Percentiles rank a stretch among this genome's conserved stretches.
These are phyloP conservation scores for Tragelaphus oryx DNA, from an alignment of 2,797 vertebrate genomes.

Conservation along the genomic window DNA sequence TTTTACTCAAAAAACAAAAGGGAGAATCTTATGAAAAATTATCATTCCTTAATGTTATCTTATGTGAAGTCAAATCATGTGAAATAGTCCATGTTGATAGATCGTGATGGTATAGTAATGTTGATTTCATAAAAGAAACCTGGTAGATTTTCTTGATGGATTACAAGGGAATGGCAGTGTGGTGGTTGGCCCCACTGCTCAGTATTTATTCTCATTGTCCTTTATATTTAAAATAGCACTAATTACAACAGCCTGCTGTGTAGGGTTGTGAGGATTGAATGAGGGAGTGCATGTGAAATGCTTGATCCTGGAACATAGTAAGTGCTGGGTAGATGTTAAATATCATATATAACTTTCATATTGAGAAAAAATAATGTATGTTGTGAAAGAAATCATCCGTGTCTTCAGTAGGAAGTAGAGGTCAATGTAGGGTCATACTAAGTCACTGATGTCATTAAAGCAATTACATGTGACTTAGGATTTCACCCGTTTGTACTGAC, in stretches of 20 bases:
- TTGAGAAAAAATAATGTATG: background rate
- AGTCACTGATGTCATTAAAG: background rate
- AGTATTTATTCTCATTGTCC: background rate
- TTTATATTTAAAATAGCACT: background rate
- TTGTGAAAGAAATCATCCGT: background rate
- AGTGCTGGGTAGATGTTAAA: background rate
- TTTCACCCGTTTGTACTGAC: background rate
- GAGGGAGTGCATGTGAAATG: background rate
- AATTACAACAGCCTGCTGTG: background rate
- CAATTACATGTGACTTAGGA: constrained; percentile 18
- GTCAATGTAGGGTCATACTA: background rate
- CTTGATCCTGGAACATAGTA: background rate
- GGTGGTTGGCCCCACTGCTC: background rate
- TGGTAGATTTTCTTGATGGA: background rate
- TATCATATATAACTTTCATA: background rate
- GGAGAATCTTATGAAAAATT: background rate
- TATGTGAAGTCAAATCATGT: background rate
- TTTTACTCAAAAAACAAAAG: background rate
- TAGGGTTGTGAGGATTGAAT: background rate
- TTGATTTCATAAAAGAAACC: background rate
- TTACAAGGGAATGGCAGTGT: background rate
- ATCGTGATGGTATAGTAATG: background rate
- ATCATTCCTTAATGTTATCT: background rate
- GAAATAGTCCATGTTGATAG: background rate
- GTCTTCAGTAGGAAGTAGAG: background rate